A percentile compares a stretch with the other conserved stretches of the same genome.
These are phyloP conservation scores for Polydrusus tereticollis DNA, from an alignment of 2,888 invertebrate genomes.

Conservation along the genomic window DNA sequence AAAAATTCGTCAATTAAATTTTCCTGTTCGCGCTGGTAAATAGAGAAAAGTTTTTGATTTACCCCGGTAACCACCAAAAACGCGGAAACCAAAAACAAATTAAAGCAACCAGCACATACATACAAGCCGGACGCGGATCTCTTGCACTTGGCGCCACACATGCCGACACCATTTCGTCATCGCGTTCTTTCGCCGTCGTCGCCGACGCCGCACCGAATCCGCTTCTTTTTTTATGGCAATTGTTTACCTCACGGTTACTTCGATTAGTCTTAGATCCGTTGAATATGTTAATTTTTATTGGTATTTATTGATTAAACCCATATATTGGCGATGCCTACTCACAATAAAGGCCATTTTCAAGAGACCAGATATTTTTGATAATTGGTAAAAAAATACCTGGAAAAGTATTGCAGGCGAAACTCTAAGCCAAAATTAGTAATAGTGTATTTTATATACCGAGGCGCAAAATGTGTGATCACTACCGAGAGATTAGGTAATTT, in stretches of 20 bases:
- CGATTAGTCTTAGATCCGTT: neutral
- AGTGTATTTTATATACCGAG: too few species aligned
- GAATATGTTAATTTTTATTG: neutral
- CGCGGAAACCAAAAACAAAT: slow-evolving; percentile 19
- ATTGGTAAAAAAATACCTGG: too few species aligned
- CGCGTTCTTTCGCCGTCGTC: neutral
- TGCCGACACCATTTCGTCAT: slow-evolving; percentile 30
- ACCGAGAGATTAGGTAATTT: too few species aligned
- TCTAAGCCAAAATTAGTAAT: too few species aligned
- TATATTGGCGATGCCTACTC: too few species aligned
- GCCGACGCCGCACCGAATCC: slow-evolving; percentile 10
- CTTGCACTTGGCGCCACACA: slow-evolving; percentile 36
- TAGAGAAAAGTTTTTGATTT: neutral
- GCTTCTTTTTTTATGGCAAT: slow-evolving; percentile 14
- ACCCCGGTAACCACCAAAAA: slow-evolving; percentile 1
- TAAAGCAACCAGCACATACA: neutral
- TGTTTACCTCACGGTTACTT: neutral
- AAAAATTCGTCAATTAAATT: too few species aligned
- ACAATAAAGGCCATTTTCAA: too few species aligned
- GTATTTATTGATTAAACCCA: too few species aligned
- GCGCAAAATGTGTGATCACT: too few species aligned
- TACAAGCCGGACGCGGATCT: slow-evolving; percentile 22
- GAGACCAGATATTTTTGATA: too few species aligned
- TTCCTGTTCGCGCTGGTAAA: too few species aligned
- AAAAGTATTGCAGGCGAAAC: too few species aligned